Evolutionary conservation across 23 tunicate genomes (phyloP).

Genomic region (Trididemnum clinides): DNA sequence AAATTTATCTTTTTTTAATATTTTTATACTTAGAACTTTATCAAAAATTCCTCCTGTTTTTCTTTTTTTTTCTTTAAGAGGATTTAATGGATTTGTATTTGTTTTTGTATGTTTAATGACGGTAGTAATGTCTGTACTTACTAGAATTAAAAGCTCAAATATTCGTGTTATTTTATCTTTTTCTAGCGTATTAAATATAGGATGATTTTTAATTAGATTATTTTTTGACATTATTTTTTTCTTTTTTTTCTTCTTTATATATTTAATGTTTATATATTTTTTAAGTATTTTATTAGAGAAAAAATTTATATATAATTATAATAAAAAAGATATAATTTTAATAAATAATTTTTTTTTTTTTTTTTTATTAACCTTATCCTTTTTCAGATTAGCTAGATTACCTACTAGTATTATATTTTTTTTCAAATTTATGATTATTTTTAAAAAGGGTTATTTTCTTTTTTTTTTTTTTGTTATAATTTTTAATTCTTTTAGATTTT

Average conservation of each 20-base stretch:
- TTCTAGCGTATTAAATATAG: neutral
- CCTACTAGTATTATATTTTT: neutral
- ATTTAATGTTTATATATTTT: neutral
- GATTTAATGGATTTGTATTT: neutral
- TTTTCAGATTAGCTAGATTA: no score
- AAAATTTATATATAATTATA: neutral
- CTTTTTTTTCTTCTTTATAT: neutral
- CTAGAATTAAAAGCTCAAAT: neutral
- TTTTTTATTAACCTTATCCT: neutral
- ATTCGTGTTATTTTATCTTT: neutral
- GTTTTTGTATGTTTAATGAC: neutral
- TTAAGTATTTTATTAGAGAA: neutral
- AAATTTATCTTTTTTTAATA: neutral
- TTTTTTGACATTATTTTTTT: neutral
- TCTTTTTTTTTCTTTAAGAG: neutral
- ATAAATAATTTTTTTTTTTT: neutral
- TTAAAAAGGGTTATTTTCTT: neutral
- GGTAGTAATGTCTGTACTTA: neutral
- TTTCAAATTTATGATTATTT: neutral
- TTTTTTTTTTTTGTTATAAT: neutral
- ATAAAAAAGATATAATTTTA: neutral
- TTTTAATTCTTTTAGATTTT: neutral
- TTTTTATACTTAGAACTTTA: neutral
- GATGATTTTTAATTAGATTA: neutral
- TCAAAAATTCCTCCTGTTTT: neutral